Base-by-base conservation (phyloP, 2,888 invertebrate genomes). In the Eupithecia insigniata region DNA sequence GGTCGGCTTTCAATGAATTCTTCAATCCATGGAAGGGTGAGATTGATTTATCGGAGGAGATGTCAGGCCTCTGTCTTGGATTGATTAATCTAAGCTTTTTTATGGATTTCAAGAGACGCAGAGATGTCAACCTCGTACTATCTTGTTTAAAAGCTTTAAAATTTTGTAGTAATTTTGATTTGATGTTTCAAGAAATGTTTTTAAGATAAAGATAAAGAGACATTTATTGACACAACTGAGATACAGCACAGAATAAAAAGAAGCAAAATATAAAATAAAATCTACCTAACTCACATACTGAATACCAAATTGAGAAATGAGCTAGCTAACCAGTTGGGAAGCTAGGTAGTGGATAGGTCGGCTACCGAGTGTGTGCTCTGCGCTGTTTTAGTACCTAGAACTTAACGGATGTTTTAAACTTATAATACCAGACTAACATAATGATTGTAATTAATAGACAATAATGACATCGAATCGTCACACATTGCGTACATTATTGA, bases 11-110 rank as follows among this genome's bases (percentile, higher is more conserved):
- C 7, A 30, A 18, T 1, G 5, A 18, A 34, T n/a, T 36, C 12
- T 22, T 14, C 2, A 36, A 12, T 10, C 36, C 34, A 64, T 6
- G 36, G 32, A 69, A 67, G 64, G 69, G 69, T 30, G 46, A 62
- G 62, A 64, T 62, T 34, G 51, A 66, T 71, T 69, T 36, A 22
- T 58, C 18, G 43, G 28, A n/a, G 61, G 46, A 32, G 62, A 64
- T 62, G 28, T 58, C 66, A 36, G n/a, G 28, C 46, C 51, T 39
- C 32, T 67, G 60, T 32, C 46, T 46, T 22, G 60, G 70, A 67
- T 68, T 70, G 68, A 68, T 68, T 68, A 39, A 70, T 73, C 58
- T 70, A 30, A n/a, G n/a, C 55, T 55, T 51, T 64, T 64, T 69
- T 67, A 36, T 43, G 8, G 64, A 46, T 64, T 12, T 26, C 22